Conservation (phyloP, 2,888 invertebrate species). For the Therioaphis trifolii region DNA sequence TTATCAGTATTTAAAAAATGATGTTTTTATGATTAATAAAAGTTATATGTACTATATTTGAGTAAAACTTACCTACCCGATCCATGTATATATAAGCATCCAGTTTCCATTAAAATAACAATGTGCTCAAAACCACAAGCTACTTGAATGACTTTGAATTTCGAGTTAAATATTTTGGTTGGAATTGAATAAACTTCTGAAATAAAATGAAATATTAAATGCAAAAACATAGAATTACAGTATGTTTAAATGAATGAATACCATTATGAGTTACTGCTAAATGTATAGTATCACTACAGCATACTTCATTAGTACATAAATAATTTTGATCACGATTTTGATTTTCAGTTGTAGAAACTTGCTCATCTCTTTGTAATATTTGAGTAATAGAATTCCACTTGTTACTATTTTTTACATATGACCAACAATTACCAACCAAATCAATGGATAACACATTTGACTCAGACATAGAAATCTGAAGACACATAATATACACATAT, state of each 20-base stretch:
- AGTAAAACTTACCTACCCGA: conserved; percentile 77
- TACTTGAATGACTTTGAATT: conserved; percentile 74
- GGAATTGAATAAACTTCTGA: conserved; percentile 76
- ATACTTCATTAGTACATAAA: conserved; percentile 69
- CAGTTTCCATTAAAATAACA: conserved; percentile 76
- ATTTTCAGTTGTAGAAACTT: conserved; percentile 33
- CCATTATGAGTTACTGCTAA: conserved; percentile 69
- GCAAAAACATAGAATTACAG: not conserved
- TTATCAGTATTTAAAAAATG: too few relatives aligned
- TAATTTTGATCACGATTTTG: conserved; percentile 45
- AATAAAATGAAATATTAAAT: conserved; percentile 14
- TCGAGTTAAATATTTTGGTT: conserved; percentile 71
- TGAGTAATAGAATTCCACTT: conserved; percentile 65
- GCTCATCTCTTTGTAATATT: conserved; percentile 64
- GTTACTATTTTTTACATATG: conserved; percentile 58
- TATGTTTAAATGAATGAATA: conserved; percentile 35
- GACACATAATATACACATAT: not conserved
- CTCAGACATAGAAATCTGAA: conserved; percentile 64
- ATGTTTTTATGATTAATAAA: not conserved
- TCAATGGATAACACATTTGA: conserved; percentile 64
- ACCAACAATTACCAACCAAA: conserved; percentile 66
- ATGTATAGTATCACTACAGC: conserved; percentile 70
- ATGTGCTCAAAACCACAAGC: conserved; percentile 86
- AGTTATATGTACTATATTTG: not conserved
- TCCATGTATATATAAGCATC: conserved; percentile 85